A percentile compares a stretch with the other conserved stretches of the same genome.
These are phyloP conservation scores for Watersipora subatra DNA, from an alignment of 1,140 invertebrate genomes.

Conservation along the genomic window DNA sequence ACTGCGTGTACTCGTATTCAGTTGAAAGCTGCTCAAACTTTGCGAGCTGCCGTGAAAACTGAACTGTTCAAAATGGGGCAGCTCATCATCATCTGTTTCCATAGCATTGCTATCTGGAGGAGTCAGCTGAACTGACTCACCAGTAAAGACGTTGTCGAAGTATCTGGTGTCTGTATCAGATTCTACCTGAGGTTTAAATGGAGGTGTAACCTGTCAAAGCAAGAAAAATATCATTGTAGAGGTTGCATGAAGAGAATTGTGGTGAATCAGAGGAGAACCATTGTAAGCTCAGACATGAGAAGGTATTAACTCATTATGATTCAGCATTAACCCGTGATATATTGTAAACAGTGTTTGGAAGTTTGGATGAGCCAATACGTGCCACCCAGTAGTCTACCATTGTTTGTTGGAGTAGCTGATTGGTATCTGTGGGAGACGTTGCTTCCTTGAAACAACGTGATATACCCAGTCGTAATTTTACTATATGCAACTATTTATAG, in stretches of 20 bases:
- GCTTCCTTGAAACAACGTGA: too few relatives aligned
- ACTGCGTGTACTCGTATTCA: not conserved
- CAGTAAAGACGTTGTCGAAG: constrained; percentile 97
- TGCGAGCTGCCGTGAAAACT: constrained; percentile 49
- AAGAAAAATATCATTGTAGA: constrained; percentile 3
- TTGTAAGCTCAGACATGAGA: not conserved
- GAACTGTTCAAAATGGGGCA: constrained; percentile 60
- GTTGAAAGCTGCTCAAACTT: constrained; percentile 16
- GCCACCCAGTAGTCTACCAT: not conserved
- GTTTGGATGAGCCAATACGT: not conserved
- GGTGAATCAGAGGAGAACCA: not conserved
- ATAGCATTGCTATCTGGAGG: constrained; percentile 49
- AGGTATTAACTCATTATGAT: too few relatives aligned
- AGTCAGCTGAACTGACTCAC: constrained; percentile 85
- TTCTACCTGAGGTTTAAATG: constrained; percentile 89
- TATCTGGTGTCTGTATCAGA: constrained; percentile 92
- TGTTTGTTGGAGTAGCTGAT: not conserved
- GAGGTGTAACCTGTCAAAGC: constrained; percentile 42
- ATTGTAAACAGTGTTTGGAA: not conserved
- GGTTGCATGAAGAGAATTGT: not conserved
- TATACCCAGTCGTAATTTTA: too few relatives aligned
- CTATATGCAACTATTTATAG: too few relatives aligned
- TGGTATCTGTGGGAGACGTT: too few relatives aligned
- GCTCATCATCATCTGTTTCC: constrained; percentile 30
- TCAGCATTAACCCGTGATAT: too few relatives aligned